A percentile compares a stretch with the other conserved stretches of the same genome.
Conservation (phyloP, 2,888 invertebrate species). For the Zygaena filipendulae region DNA sequence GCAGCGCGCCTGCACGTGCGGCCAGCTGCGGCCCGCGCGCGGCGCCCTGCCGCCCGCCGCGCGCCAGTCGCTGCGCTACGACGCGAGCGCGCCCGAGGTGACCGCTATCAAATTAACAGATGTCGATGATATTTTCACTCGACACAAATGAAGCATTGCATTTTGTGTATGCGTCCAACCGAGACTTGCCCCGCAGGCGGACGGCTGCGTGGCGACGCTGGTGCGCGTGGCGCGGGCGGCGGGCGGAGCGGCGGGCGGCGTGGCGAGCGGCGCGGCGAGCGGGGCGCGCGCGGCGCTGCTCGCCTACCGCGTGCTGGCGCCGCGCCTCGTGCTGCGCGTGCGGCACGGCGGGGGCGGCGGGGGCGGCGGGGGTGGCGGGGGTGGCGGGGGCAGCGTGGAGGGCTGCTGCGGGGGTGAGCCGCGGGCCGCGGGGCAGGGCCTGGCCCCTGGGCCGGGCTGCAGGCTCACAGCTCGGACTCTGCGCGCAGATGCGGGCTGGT, state of each 20-base stretch:
- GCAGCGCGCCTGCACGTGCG: conserved; percentile 31
- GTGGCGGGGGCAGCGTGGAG: conserved; percentile 40
- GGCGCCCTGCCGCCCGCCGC: conserved; percentile 22
- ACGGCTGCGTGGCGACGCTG: conserved; percentile 36
- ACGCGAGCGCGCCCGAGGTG: conserved; percentile 31
- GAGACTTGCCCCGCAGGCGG: no score
- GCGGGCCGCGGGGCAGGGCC: conserved; percentile 30
- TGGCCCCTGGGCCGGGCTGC: conserved; percentile 43
- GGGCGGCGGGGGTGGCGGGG: conserved; percentile 29
- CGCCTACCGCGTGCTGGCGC: conserved; percentile 40
- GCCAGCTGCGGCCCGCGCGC: conserved; percentile 24
- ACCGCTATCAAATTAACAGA: conserved; percentile 11
- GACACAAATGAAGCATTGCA: no score
- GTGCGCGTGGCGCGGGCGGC: conserved; percentile 23
- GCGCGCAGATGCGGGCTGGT: conserved; percentile 14
- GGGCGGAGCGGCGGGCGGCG: conserved; percentile 16
- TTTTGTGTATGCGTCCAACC: no score
- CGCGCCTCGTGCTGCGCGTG: conserved; percentile 28
- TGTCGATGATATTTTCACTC: no score
- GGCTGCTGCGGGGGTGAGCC: conserved; percentile 15
- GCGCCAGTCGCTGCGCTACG: conserved; percentile 19
- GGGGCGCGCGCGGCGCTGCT: conserved; percentile 30
- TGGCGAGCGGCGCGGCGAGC: conserved; percentile 14
- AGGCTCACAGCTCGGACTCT: conserved; percentile 58
- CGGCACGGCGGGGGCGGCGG: conserved; percentile 25